Percentiles rank a stretch among this genome's conserved stretches.
Evolutionary conservation across 2,113 vertebrate genomes (phyloP).

Genomic region (Apodemus sylvaticus): DNA sequence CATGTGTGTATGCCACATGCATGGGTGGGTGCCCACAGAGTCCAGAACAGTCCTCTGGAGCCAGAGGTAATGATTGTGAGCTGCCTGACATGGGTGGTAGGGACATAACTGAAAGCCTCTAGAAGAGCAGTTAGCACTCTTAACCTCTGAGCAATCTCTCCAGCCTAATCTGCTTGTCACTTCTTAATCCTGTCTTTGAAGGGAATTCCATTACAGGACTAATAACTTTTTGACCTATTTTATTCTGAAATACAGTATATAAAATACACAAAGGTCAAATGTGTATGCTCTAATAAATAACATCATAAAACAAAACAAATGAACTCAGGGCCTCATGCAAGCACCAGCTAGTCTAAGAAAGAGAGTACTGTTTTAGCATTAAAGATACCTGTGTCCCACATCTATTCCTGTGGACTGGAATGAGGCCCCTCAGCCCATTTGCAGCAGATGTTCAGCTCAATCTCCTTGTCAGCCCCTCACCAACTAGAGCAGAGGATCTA

Average conservation of each 20-base stretch:
- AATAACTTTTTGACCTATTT: conserved; percentile 2
- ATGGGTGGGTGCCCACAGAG: neutral
- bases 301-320: neutral
- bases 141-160: neutral
- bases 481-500: too few species aligned
- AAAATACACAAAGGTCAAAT: conserved; percentile 23
- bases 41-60: neutral
- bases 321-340: neutral
- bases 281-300: neutral
- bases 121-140: neutral
- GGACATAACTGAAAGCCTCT: neutral
- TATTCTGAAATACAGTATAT: neutral
- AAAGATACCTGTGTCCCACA: neutral
- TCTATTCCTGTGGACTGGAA: too few species aligned
- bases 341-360: neutral
- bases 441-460: too few species aligned
- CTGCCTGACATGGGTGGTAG: neutral
- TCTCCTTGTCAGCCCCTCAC: too few species aligned
- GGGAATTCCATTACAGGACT: neutral
- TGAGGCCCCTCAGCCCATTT: too few species aligned
- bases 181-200: neutral
- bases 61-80: neutral
- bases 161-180: neutral
- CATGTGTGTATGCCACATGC: neutral
- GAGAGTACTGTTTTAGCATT: neutral